A percentile compares a stretch with the other conserved stretches of the same genome.
phyloP scores from a whole-genome alignment of 2,888 invertebrate genomes.

The Hydriomena furcata region DNA sequence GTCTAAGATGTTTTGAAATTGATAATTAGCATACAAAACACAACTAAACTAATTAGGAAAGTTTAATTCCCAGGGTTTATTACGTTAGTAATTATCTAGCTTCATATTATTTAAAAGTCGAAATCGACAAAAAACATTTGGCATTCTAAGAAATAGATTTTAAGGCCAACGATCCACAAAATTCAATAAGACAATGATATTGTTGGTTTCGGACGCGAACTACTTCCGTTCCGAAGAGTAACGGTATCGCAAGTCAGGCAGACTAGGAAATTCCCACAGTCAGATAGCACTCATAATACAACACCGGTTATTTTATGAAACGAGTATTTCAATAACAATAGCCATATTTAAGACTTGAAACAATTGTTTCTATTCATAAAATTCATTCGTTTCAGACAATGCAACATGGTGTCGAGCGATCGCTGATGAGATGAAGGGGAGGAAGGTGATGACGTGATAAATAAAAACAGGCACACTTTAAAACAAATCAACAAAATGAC shows the following conservation, averaged over 20 bases:
- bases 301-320: constrained; percentile 10
- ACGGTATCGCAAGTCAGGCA: constrained; percentile 24
- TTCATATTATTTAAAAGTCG: constrained; percentile 5
- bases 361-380: constrained; percentile 9
- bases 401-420: constrained; percentile 7
- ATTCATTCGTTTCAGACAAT: constrained; percentile 11
- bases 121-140: constrained; percentile 7
- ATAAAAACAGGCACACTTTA: constrained; percentile 15
- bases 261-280: constrained; percentile 18
- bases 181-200: constrained; percentile 34
- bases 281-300: constrained; percentile 9
- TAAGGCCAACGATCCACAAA: constrained; percentile 31
- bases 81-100: not conserved
- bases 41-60: constrained; percentile 10
- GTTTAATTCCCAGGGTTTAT: constrained; percentile 8
- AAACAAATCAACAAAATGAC: constrained; percentile 5
- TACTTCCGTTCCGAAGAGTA: constrained; percentile 27
- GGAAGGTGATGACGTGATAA: constrained; percentile 15
- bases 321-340: constrained; percentile 9
- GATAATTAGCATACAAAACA: constrained; percentile 30
- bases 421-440: constrained; percentile 4
- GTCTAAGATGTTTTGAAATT: constrained; percentile 15
- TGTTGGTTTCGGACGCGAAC: constrained; percentile 20
- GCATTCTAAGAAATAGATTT: constrained; percentile 15
- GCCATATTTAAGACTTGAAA: constrained; percentile 6